These are phyloP conservation scores for Pantherophis alleghaniensis DNA, from an alignment of 2,797 vertebrate genomes.

Conservation along the genomic window DNA sequence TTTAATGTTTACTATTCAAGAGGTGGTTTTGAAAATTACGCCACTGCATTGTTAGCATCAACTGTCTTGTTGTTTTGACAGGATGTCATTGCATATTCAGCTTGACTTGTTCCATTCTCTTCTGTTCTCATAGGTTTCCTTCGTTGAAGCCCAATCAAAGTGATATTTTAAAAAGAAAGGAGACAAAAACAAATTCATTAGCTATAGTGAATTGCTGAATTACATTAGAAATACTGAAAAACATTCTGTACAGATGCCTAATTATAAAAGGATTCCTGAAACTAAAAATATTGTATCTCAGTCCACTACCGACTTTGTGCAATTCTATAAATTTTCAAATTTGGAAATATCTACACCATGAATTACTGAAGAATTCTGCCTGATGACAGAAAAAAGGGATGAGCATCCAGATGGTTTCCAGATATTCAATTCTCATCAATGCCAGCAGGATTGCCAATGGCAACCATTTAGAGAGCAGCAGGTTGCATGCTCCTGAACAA, in stretches of 20 bases:
- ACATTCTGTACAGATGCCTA: not conserved
- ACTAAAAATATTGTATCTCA: not conserved
- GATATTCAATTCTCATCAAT: not conserved
- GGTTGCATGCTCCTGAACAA: not conserved
- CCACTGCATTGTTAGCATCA: constrained; percentile 83
- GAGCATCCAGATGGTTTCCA: not conserved
- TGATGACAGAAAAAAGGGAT: not conserved
- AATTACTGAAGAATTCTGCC: not conserved
- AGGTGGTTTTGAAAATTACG: constrained; percentile 71
- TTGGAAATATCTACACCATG: not conserved
- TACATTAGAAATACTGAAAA: constrained; percentile 3
- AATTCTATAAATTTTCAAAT: not conserved
- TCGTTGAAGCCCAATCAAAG: constrained; percentile 33
- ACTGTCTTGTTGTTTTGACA: constrained; percentile 84
- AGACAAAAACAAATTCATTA: constrained; percentile 45
- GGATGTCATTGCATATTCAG: constrained; percentile 94
- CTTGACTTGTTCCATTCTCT: constrained; percentile 87
- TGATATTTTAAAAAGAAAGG: not conserved
- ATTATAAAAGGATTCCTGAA: not conserved
- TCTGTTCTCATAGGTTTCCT: constrained; percentile 97
- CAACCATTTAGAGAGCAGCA: not conserved
- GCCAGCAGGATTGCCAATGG: not conserved
- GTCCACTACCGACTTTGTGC: not conserved
- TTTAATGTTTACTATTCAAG: constrained; percentile 55
- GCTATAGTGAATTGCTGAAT: not conserved